Evolutionary conservation across 2,888 invertebrate genomes (phyloP).

Genomic region (Odontocolon sp.): DNA sequence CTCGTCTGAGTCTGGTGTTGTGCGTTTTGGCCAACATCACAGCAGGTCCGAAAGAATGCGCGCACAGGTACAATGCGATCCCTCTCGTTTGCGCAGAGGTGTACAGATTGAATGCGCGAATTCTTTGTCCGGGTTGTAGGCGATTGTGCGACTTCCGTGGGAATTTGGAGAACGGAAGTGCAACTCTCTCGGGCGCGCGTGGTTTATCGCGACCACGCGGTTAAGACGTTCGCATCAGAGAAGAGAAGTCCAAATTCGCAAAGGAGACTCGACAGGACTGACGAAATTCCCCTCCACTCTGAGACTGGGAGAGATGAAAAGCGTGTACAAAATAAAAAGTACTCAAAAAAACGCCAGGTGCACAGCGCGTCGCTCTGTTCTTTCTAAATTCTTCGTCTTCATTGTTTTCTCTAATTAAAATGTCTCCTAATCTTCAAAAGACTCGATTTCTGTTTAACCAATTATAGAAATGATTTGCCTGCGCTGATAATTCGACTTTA

Average conservation of each 20-base stretch:
- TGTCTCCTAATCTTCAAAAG: too few relatives aligned
- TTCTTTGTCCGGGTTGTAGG: slow-evolving; percentile 71
- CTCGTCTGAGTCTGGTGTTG: background rate
- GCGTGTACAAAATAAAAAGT: too few relatives aligned
- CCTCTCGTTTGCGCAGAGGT: slow-evolving; percentile 2
- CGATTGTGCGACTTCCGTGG: slow-evolving; percentile 79
- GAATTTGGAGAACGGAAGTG: slow-evolving; percentile 80
- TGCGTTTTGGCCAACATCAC: background rate
- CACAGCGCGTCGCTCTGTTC: too few relatives aligned
- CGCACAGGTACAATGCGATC: slow-evolving; percentile 25
- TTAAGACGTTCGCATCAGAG: background rate
- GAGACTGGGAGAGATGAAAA: background rate
- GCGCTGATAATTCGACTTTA: too few relatives aligned
- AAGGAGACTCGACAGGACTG: background rate
- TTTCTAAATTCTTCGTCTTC: too few relatives aligned
- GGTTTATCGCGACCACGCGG: background rate
- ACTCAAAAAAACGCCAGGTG: too few relatives aligned
- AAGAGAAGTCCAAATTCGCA: background rate
- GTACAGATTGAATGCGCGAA: slow-evolving; percentile 61
- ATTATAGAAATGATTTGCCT: too few relatives aligned
- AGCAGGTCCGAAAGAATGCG: background rate
- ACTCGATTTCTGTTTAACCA: too few relatives aligned
- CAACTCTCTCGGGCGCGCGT: slow-evolving; percentile 66
- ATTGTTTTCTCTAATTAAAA: too few relatives aligned
- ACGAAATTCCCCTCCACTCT: background rate